These are phyloP conservation scores for Pinctada fucata DNA, from an alignment of 2,888 invertebrate genomes.

Conservation along the genomic window DNA sequence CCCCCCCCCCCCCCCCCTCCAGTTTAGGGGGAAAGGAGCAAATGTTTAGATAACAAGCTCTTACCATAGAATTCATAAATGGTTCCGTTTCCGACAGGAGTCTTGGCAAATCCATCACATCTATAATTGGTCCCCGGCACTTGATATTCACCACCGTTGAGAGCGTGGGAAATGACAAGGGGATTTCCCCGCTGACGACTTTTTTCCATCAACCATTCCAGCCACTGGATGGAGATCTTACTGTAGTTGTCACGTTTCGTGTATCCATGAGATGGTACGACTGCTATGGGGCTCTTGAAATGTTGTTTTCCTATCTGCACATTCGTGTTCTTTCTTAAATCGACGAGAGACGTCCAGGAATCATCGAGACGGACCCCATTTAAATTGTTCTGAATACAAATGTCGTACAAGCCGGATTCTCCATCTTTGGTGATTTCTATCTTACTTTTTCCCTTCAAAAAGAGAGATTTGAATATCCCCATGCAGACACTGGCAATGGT, in stretches of 20 bases:
- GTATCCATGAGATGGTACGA: constrained; percentile 37
- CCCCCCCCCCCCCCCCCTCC: neutral
- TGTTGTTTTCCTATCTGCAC: neutral
- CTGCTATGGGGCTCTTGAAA: constrained; percentile 27
- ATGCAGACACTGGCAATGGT: constrained; percentile 18
- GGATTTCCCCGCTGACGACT: neutral
- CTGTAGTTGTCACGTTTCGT: constrained; percentile 29
- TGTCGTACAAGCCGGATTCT: neutral
- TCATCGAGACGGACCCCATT: neutral
- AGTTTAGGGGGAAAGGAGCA: neutral
- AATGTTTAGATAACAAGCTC: neutral
- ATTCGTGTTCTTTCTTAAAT: neutral
- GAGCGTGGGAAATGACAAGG: constrained; percentile 22
- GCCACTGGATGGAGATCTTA: constrained; percentile 42
- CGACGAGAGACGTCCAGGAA: no score
- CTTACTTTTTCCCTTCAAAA: neutral
- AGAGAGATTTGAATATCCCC: constrained; percentile 2
- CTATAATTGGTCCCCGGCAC: constrained; percentile 31
- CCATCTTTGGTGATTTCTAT: neutral
- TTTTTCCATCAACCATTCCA: constrained; percentile 35
- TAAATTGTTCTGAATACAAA: neutral
- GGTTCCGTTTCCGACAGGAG: neutral
- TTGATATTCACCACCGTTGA: constrained; percentile 24
- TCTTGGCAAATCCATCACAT: constrained; percentile 9
- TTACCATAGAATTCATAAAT: constrained; percentile 18